Evolutionary conservation across 2,888 invertebrate genomes (phyloP).

Genomic region (Ectemnius lituratus): DNA sequence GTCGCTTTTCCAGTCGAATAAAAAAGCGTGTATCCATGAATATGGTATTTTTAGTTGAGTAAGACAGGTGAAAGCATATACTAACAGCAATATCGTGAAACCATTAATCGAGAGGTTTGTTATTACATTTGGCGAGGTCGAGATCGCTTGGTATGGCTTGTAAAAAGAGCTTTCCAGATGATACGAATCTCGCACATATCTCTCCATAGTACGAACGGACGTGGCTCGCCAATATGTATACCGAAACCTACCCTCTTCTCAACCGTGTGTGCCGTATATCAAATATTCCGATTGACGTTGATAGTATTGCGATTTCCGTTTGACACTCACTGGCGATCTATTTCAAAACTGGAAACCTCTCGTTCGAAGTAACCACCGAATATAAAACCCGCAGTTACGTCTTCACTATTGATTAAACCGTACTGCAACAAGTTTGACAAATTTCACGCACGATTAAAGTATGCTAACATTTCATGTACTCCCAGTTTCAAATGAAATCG

Average conservation of each 20-base stretch:
- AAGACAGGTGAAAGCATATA: no score
- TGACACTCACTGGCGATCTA: slow-evolving; percentile 29
- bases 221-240: neutral
- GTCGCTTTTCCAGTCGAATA: no score
- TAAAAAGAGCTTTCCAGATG: neutral
- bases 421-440: no score
- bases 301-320: slow-evolving; percentile 25
- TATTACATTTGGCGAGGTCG: neutral
- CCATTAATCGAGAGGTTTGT: no score
- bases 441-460: slow-evolving; percentile 17
- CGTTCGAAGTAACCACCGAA: no score
- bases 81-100: no score
- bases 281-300: slow-evolving; percentile 21
- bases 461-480: no score
- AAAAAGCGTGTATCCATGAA: no score
- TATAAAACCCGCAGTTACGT: no score
- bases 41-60: no score
- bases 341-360: slow-evolving; percentile 13
- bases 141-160: neutral
- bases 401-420: no score
- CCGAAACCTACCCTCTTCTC: slow-evolving; percentile 16
- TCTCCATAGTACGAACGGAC: neutral
- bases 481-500: no score
- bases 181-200: neutral
- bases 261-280: slow-evolving; percentile 11